Evolutionary conservation across 2,113 vertebrate genomes (phyloP).

Genomic region (Raja brachyura): DNA sequence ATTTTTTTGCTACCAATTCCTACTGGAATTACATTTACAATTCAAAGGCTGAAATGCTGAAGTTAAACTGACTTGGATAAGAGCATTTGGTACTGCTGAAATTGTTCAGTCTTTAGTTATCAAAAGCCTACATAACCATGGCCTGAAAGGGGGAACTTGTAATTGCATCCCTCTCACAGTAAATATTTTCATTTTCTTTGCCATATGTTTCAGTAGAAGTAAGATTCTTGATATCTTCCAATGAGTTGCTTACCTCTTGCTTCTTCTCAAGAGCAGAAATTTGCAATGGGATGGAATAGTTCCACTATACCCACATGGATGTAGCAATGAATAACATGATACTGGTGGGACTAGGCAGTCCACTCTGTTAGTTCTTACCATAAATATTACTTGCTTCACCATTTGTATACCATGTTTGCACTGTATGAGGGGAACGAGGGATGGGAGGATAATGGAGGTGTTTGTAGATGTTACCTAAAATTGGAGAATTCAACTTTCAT

Average conservation of each 20-base stretch:
- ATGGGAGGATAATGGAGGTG: too few relatives aligned
- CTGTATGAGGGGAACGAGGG: not conserved
- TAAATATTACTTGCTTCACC: not conserved
- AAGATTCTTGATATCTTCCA: not conserved
- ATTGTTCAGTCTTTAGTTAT: not conserved
- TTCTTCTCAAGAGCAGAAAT: not conserved
- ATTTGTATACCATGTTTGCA: not conserved
- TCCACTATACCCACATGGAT: not conserved
- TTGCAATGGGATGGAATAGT: not conserved
- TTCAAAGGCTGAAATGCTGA: not conserved
- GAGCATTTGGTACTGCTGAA: not conserved
- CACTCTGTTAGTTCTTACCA: not conserved
- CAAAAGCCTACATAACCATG: not conserved
- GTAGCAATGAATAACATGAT: not conserved
- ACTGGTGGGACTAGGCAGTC: not conserved
- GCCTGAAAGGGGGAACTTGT: too few relatives aligned
- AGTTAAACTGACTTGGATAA: not conserved
- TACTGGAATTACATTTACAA: not conserved
- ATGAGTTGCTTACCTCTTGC: not conserved
- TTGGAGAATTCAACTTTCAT: too few relatives aligned
- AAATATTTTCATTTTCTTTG: not conserved
- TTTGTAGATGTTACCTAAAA: too few relatives aligned
- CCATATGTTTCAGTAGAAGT: not conserved
- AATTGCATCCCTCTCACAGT: too few relatives aligned
- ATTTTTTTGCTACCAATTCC: not conserved